These are phyloP conservation scores for Notospermus geniculatus DNA, from an alignment of 1,140 invertebrate species.

Conservation along the genomic window DNA sequence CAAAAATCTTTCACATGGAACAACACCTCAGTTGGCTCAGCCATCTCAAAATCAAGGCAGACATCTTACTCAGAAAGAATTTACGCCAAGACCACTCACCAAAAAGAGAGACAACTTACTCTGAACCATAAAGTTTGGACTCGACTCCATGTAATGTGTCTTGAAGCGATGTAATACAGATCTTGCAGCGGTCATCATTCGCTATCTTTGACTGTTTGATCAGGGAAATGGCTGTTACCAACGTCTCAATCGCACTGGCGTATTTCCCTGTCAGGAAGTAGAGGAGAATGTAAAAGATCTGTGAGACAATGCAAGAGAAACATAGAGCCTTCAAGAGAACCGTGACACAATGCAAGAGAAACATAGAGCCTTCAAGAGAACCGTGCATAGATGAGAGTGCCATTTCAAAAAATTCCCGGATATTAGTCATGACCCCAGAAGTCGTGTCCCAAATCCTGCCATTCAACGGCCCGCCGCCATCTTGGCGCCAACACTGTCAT, in stretches of 20 bases:
- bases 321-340: no score
- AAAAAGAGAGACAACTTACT: slow-evolving; percentile 45
- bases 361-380: no score
- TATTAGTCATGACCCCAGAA: no score
- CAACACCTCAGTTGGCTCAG: neutral
- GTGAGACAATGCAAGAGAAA: no score
- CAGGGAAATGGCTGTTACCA: slow-evolving; percentile 96
- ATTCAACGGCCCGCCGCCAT: no score
- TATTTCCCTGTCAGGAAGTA: slow-evolving; percentile 72
- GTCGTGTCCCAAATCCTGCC: no score
- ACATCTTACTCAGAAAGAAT: neutral
- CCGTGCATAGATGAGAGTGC: no score
- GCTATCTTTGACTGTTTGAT: slow-evolving; percentile 99
- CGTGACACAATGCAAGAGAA: no score
- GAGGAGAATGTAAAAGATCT: no score
- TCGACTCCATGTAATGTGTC: slow-evolving; percentile 97
- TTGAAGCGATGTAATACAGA: slow-evolving; percentile 90
- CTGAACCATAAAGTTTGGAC: slow-evolving; percentile 86
- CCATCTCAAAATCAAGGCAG: neutral
- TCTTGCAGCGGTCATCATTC: slow-evolving; percentile 96
- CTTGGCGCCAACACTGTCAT: no score
- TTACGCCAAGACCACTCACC: neutral
- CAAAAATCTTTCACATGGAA: neutral
- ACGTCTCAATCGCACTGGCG: slow-evolving; percentile 94
- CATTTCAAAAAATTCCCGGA: no score